These are phyloP conservation scores for Peribatodes rhomboidaria DNA, from an alignment of 2,888 invertebrate species.

Conservation along the genomic window DNA sequence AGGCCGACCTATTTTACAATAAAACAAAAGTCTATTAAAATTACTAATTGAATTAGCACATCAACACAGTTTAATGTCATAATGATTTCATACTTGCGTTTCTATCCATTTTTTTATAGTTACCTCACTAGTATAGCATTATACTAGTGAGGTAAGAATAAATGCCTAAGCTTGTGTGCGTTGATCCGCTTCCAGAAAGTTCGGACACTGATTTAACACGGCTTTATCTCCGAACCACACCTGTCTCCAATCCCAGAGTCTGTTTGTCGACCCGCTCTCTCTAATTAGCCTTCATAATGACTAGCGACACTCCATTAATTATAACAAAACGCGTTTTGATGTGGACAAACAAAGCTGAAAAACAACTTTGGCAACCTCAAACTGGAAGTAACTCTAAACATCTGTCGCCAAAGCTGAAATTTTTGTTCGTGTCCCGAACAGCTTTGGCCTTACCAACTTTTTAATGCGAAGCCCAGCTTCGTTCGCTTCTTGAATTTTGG, in stretches of 20 bases:
- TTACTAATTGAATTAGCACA: neutral
- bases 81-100: too few species aligned
- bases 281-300: conserved; percentile 75
- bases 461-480: conserved; percentile 53
- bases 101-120: too few species aligned
- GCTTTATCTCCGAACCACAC: conserved; percentile 61
- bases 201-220: conserved; percentile 18
- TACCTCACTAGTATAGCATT: too few species aligned
- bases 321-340: conserved; percentile 66
- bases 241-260: conserved; percentile 71
- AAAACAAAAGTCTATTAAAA: neutral
- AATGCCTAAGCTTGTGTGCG: conserved; percentile 1
- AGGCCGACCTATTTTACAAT: too few species aligned
- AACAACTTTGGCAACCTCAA: conserved; percentile 59
- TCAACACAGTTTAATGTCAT: neutral
- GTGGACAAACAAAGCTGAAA: conserved; percentile 60
- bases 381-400: conserved; percentile 60
- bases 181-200: conserved; percentile 2
- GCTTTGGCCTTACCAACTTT: conserved; percentile 55
- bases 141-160: neutral
- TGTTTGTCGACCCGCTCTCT: conserved; percentile 68
- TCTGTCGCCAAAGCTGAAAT: conserved; percentile 61
- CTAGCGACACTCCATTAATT: conserved; percentile 75
- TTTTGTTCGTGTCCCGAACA: conserved; percentile 53
- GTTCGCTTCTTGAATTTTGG: conserved; percentile 47